These are phyloP conservation scores for Chascanopsetta lugubris DNA, from an alignment of 2,113 vertebrate genomes.

Conservation along the genomic window DNA sequence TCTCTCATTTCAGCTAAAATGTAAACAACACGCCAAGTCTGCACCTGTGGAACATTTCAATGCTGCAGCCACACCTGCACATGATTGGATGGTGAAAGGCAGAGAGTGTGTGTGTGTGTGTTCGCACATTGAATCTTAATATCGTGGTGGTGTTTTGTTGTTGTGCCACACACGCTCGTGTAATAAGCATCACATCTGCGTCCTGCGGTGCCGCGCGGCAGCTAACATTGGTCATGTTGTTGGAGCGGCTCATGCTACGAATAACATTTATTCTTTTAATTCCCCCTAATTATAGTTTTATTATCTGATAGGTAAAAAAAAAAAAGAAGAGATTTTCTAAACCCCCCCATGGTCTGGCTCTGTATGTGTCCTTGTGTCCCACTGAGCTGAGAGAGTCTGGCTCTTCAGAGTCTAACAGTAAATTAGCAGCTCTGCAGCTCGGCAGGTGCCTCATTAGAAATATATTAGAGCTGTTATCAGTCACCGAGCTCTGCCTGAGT, in stretches of 20 bases:
- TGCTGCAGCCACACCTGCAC: slow-evolving; percentile 10
- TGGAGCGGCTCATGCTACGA: slow-evolving; percentile 20
- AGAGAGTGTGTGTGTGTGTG: slow-evolving; percentile 9
- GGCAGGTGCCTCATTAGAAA: slow-evolving; percentile 76
- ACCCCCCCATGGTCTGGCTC: slow-evolving; percentile 31
- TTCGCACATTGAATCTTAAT: slow-evolving; percentile 18
- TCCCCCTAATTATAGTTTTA: slow-evolving; percentile 51
- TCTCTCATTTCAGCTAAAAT: slow-evolving; percentile 20
- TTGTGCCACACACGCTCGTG: not conserved
- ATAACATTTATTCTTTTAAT: not conserved
- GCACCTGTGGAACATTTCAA: slow-evolving; percentile 38
- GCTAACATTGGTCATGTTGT: slow-evolving; percentile 15
- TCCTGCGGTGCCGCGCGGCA: not conserved
- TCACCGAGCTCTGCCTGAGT: slow-evolving; percentile 55
- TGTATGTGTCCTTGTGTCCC: slow-evolving; percentile 50
- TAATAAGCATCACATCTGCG: not conserved
- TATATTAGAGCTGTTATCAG: slow-evolving; percentile 74
- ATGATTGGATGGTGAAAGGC: not conserved
- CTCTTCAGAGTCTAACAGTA: slow-evolving; percentile 65
- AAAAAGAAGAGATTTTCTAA: slow-evolving; percentile 36
- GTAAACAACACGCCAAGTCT: slow-evolving; percentile 17
- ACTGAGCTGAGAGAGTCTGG: slow-evolving; percentile 65
- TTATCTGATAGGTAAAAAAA: slow-evolving; percentile 54
- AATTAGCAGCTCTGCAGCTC: slow-evolving; percentile 70
- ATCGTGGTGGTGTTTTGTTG: slow-evolving; percentile 11